Evolutionary conservation across 2,113 vertebrate genomes (phyloP), one percentile per base, ranked within the genome.

Genomic region (Sylvietta virens): DNA sequence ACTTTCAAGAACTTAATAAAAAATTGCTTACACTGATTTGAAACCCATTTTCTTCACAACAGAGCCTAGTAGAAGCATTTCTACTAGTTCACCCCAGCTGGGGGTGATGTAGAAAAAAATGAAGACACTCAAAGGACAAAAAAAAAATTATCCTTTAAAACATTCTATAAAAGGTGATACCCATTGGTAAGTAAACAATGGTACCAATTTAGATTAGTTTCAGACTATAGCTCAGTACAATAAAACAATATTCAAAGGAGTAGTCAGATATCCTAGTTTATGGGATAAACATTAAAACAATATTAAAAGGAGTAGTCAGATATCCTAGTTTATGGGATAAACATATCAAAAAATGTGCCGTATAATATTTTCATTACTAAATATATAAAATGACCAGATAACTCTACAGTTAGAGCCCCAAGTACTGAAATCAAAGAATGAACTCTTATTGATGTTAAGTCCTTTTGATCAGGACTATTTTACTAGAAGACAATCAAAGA

Each of bases 381-480:
- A 93, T 65, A 50, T 70, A 88, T 27, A 93, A 85, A 91, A 90
- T 24, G 21, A 53, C 15, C 40, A 88, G 30, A 39, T 33, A 88
- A 73, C 7, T 78, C 81, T 16, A 37, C 17, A 65, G 27, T 69
- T 77, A 88, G 33, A 96, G 33, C 21, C 19, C 21, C 33, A 58
- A 70, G 47, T 47, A 54, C 35, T 66, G 47, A 89, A 95, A 90
- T 91, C 65, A 91, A 94, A 92, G 53, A 60, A 50, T 45, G 86
- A 92, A 66, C 31, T 81, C 31, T 40, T 54, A 77, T 6, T 76
- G 48, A 40, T 93, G 35, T 80, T 76, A 79, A 71, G 61, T 83
- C 50, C 85, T 97, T 97, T 97, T 93, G 91, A 95, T 92, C 47
- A 94, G 73, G 89, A 73, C 47, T 80, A 86, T 73, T 94, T 77